Conservation (phyloP, 2,888 invertebrate species). For the Cryptocephalus primarius region DNA sequence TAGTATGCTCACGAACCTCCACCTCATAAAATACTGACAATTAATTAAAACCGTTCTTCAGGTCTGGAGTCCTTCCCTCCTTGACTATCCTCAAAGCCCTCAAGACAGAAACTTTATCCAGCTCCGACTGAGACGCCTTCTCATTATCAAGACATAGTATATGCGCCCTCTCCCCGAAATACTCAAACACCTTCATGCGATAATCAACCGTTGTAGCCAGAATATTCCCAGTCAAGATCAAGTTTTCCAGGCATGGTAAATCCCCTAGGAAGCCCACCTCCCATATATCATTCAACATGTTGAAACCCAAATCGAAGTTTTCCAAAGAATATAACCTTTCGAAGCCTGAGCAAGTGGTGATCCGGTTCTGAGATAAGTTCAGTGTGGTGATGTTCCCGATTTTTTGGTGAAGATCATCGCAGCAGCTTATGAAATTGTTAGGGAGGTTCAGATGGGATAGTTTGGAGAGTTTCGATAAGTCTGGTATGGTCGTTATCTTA, state of each 20-base stretch:
- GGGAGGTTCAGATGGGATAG: conserved; percentile 68
- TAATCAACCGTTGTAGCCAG: conserved; percentile 82
- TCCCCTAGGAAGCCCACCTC: conserved; percentile 71
- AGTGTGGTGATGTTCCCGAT: conserved; percentile 82
- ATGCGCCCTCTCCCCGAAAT: conserved; percentile 71
- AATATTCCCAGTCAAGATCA: conserved; percentile 83
- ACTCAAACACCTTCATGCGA: conserved; percentile 77
- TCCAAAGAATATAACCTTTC: conserved; percentile 78
- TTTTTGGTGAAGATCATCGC: conserved; percentile 71
- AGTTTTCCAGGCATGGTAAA: conserved; percentile 76
- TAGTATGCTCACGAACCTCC: too few relatives aligned
- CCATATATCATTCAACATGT: conserved; percentile 66
- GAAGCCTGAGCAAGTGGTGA: conserved; percentile 60
- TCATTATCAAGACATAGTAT: conserved; percentile 84
- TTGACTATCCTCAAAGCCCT: conserved; percentile 75
- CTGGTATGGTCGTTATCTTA: conserved; percentile 58
- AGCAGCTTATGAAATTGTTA: conserved; percentile 61
- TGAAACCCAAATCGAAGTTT: conserved; percentile 76
- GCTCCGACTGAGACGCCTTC: conserved; percentile 73
- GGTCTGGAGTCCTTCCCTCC: conserved; percentile 26
- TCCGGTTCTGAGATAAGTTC: conserved; percentile 74
- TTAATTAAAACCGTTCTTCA: conserved; percentile 1
- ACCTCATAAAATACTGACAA: neutral
- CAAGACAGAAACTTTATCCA: conserved; percentile 84
- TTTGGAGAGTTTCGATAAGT: conserved; percentile 68